Base-by-base conservation (phyloP, 2,797 vertebrate genomes). In the Clarias laeviceps region DNA sequence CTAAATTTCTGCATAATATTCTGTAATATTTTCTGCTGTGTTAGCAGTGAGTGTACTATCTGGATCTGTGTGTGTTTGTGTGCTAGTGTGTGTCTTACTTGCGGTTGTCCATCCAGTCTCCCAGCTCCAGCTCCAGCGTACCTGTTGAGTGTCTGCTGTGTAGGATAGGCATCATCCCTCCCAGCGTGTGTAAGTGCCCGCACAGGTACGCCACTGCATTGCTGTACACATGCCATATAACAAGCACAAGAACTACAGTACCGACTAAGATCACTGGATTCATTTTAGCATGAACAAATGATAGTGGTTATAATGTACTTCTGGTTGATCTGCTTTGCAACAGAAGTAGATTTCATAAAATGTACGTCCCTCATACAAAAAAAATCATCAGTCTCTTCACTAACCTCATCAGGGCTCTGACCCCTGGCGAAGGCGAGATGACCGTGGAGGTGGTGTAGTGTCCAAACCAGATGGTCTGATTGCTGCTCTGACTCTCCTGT, bases 391-490 rank as follows among this genome's bases (percentile, higher is more conserved):
- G 50, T 32, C 17, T 40, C 22, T 66, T 34, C 18, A 9, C 83
- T 93, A 87, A 97, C 98, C 97, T 97, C 97, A 99, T 99, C 85
- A 97, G 74, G 20, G 94, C 90, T 80, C 97, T 92, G 86, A 99
- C 92, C 87, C 98, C 98, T 1, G 97, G 97, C 66, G 94, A 94
- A 1, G 97, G 93, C 0, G 98, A 99, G 90, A 99, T 94, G 50
- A 98, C 93, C 11, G 97, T 97, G 80, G 98, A 99, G 14, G 98
- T 99, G 88, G 98, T 96, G 91, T 97, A 99, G 91, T 99, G 98
- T 88, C 98, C 98, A 91, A 99, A 99, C 98, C 98, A 99, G 93
- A 99, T 87, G 4, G 96, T 96, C 89, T 99, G 97, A 92, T 99
- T 99, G 93, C 96, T 99, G 68, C 56, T 90, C 77, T 92, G 91